Evolutionary conservation across 2,113 vertebrate species (phyloP), one percentile per base, ranked within the genome.

Genomic region (Rhagologus leucostigma): DNA sequence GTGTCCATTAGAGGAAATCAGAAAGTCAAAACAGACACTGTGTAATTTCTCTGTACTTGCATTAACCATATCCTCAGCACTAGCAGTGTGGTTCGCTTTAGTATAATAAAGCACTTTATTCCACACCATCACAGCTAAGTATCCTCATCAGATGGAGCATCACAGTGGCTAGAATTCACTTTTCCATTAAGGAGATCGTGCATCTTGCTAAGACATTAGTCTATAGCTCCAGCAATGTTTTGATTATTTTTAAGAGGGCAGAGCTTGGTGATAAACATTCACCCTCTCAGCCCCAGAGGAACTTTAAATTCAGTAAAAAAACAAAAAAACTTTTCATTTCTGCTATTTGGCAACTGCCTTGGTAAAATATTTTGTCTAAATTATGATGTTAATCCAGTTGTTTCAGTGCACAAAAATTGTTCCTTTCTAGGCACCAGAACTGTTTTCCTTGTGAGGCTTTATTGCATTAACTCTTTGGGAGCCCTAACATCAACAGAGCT

Each of bases 61-160:
- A 82, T 94, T 96, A 95, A 82, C 87, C 67, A 19, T 53, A 87
- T 77, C 64, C 77, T 65, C 69, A 87, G 83, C 78, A 65, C 56
- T 71, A 26, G 1, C 86, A 79, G 46, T 52, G 50, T 82, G 74
- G 65, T 60, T 95, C 87, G 69, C 87, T 82, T 74, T 39, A 53
- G 64, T 90, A 68, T 79, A 91, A 90, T 87, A 95, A 94, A 93
- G 69, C 84, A 76, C 84, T 91, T 95, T 94, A 95, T 89, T 94
- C 73, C 42, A 75, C 69, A 85, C 84, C 77, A 64, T 84, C 87
- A 52, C 37, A 84, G 69, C 76, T 95, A 90, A 92, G 78, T 93
- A 88, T 96, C 71, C 76, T 95, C 79, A 94, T 96, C 90, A 91
- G 76, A 87, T 27, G 62, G 85, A 92, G 47, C 46, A 84, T 67